Conservation (phyloP, 2,113 vertebrate species). For the Electrona antarctica region DNA sequence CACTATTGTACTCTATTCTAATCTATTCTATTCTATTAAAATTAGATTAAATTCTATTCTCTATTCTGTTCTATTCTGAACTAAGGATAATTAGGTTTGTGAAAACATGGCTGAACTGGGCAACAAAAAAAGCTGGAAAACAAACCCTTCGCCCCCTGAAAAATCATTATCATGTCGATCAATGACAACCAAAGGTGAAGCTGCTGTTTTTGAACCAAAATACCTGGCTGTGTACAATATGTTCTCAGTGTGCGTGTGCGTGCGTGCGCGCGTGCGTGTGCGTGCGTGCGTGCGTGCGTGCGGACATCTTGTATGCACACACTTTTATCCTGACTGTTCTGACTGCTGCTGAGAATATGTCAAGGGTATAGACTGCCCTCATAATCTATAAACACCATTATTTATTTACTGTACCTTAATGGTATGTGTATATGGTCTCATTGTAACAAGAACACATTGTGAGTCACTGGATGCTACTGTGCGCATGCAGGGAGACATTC, state of each 20-base stretch:
- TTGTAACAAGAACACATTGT: no score
- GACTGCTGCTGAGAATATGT: not conserved
- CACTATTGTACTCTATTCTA: no score
- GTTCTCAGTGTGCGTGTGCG: not conserved
- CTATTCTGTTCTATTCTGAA: not conserved
- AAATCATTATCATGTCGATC: conserved; percentile 44
- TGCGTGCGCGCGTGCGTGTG: not conserved
- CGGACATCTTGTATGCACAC: not conserved
- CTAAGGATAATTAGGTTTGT: conserved; percentile 40
- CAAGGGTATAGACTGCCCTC: not conserved
- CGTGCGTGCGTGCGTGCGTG: no score
- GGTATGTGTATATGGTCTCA: not conserved
- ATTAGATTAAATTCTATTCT: no score
- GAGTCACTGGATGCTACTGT: no score
- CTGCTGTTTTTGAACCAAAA: conserved; percentile 26
- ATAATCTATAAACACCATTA: not conserved
- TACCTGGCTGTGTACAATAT: not conserved
- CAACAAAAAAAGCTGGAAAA: conserved; percentile 29
- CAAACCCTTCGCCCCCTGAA: conserved; percentile 37
- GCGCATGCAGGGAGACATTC: no score
- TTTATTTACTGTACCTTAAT: not conserved
- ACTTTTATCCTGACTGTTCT: not conserved
- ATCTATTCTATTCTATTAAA: no score
- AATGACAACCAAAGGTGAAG: conserved; percentile 21
- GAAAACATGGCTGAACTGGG: conserved; percentile 26